These are phyloP conservation scores for Scaptomyza pallida DNA, from an alignment of 1,140 invertebrate species.

Conservation along the genomic window DNA sequence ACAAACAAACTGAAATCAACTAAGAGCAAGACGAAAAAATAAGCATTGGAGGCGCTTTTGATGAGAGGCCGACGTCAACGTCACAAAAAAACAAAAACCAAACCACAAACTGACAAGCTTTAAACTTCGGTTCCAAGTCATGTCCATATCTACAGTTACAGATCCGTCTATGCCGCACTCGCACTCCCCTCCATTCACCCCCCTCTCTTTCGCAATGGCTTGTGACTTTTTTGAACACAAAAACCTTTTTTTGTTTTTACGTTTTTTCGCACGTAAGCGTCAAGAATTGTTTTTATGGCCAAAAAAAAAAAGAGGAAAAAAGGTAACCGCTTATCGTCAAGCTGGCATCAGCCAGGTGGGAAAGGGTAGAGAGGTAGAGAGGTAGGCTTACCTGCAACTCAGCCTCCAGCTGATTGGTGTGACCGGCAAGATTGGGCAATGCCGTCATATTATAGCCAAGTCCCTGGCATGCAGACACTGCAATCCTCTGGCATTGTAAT, in stretches of 20 bases:
- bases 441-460: slow-evolving; percentile 94
- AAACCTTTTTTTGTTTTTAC: slow-evolving; percentile 1
- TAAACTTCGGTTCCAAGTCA: slow-evolving; percentile 15
- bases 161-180: slow-evolving; percentile 16
- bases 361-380: not conserved
- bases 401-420: slow-evolving; percentile 90
- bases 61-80: slow-evolving; percentile 55
- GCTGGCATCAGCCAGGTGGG: slow-evolving; percentile 17
- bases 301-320: slow-evolving; percentile 21
- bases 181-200: not conserved
- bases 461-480: slow-evolving; percentile 91
- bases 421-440: slow-evolving; percentile 93
- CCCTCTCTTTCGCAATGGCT: slow-evolving; percentile 34
- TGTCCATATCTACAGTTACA: slow-evolving; percentile 46
- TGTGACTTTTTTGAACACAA: slow-evolving; percentile 50
- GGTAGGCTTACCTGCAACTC: slow-evolving; percentile 87
- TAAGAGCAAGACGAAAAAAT: slow-evolving; percentile 4
- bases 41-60: slow-evolving; percentile 48
- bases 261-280: slow-evolving; percentile 61
- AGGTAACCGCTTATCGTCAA: slow-evolving; percentile 45
- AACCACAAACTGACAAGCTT: slow-evolving; percentile 6
- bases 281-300: slow-evolving; percentile 67
- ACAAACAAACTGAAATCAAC: not conserved
- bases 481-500: slow-evolving; percentile 91
- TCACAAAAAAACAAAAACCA: slow-evolving; percentile 22